Conservation (phyloP, 2,888 invertebrate genomes). For the Desoria tigrina region DNA sequence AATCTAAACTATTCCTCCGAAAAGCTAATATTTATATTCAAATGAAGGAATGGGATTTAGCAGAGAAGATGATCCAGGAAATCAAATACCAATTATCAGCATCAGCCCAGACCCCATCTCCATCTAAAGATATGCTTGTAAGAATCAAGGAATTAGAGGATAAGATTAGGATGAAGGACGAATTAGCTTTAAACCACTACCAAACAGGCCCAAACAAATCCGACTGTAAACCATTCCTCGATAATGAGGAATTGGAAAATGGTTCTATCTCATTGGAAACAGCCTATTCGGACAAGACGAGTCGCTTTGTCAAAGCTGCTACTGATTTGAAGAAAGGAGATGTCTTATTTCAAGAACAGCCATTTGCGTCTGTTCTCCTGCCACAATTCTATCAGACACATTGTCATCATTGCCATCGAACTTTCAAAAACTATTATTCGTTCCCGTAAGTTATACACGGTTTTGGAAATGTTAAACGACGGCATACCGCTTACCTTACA, state of each 20-base stretch:
- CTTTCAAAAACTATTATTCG: constrained; percentile 57
- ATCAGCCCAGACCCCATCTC: neutral
- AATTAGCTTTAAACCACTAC: too few species aligned
- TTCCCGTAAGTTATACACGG: constrained; percentile 50
- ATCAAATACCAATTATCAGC: neutral
- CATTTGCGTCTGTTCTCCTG: constrained; percentile 73
- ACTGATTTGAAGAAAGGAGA: constrained; percentile 67
- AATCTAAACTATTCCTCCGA: constrained; percentile 68
- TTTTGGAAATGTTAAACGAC: constrained; percentile 9
- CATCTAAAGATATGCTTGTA: neutral
- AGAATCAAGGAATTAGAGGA: constrained; percentile 1
- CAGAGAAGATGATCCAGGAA: neutral
- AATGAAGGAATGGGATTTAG: constrained; percentile 17
- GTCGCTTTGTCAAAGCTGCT: constrained; percentile 68
- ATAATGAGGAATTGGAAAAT: constrained; percentile 52
- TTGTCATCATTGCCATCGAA: constrained; percentile 75
- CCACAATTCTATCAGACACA: constrained; percentile 61
- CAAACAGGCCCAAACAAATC: too few species aligned
- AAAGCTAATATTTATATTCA: constrained; percentile 56
- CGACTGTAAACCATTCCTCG: neutral
- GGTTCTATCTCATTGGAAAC: constrained; percentile 50
- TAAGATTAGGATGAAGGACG: neutral
- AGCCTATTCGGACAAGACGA: constrained; percentile 61
- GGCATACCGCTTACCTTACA: too few species aligned
- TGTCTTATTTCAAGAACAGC: constrained; percentile 75